Conservation (phyloP, 2,797 vertebrate genomes). For the Lepilemur septentrionalis region DNA sequence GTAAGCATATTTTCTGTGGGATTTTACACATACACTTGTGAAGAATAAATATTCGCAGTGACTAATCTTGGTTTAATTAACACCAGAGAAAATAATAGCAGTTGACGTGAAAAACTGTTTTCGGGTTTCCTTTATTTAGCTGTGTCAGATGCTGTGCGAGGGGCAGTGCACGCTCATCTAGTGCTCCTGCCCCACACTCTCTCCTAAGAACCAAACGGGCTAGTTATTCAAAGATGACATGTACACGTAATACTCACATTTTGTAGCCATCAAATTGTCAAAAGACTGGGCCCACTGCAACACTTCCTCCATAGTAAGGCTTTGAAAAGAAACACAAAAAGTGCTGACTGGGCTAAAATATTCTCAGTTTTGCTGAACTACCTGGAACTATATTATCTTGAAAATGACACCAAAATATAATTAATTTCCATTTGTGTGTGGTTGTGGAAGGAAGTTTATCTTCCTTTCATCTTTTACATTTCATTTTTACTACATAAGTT, state of each 20-base stretch:
- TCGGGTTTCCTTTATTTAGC: conserved; percentile 60
- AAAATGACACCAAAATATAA: not conserved
- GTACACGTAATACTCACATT: conserved; percentile 84
- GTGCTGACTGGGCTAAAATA: not conserved
- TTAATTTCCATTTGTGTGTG: not conserved
- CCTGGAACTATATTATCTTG: not conserved
- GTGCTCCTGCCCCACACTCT: rapidly evolving
- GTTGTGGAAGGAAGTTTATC: not conserved
- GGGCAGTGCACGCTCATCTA: not conserved
- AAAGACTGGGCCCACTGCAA: conserved; percentile 91
- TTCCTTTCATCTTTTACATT: not conserved
- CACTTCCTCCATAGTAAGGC: conserved; percentile 87
- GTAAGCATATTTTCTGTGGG: conserved; percentile 53
- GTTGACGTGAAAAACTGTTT: conserved; percentile 32
- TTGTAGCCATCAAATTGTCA: conserved; percentile 89
- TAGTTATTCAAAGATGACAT: not conserved
- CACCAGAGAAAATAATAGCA: conserved; percentile 53
- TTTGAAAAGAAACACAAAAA: conserved; percentile 78
- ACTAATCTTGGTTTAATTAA: conserved; percentile 71
- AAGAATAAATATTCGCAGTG: conserved; percentile 65
- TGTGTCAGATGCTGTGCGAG: not conserved
- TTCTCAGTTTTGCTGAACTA: not conserved
- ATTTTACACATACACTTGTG: conserved; percentile 32
- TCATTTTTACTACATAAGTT: not conserved
- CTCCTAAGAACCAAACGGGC: not conserved